Evolutionary conservation across 2,888 invertebrate genomes (phyloP), one percentile per base, ranked within the genome.

Genomic region (Unio delphinus): DNA sequence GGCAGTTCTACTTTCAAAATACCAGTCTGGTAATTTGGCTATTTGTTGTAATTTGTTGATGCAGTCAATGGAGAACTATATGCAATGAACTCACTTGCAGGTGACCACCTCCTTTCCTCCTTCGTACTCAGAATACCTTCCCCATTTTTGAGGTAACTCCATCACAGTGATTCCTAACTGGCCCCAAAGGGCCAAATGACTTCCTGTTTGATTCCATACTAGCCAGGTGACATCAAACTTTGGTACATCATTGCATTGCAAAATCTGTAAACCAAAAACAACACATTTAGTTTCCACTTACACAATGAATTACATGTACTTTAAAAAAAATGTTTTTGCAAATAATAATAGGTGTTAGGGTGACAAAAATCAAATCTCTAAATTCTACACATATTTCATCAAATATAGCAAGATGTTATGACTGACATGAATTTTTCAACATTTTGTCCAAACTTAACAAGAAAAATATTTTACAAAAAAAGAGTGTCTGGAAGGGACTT

Each of bases 101-200:
- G 93, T 91, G 11, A 95, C 92, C 60, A 92, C 91, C 68, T 93
- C 92, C 81, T 92, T 94, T 75, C 94, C 94, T 58, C 93, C 93
- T 77, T 94, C 94, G 68, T 92, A 92, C 0, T 93, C 93, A 20
- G 92, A 85, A 83, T 83, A 92, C 28, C 93, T 92, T 20, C 95
- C 94, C 92, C 93, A 94, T 74, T 94, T 91, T 62, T 92, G 91
- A 0, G 95, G 95, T 71, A 96, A 90, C 84, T 94, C 93, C 30
- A 94, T 91, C 20, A 95, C 91, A 66, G 93, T 92, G 69, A 94
- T 92, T 0, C 95, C 95, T 65, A 92, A 90, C 8, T 92, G 91
- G 1, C 95, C 95, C 91, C 93, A 93, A 20, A 95, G 91, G 67
- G 93, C 93, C 64, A 95, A 86, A 64, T 94, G 92, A 67, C 93